These are phyloP conservation scores for Proisotoma minuta DNA, from an alignment of 2,888 invertebrate genomes.

Conservation along the genomic window DNA sequence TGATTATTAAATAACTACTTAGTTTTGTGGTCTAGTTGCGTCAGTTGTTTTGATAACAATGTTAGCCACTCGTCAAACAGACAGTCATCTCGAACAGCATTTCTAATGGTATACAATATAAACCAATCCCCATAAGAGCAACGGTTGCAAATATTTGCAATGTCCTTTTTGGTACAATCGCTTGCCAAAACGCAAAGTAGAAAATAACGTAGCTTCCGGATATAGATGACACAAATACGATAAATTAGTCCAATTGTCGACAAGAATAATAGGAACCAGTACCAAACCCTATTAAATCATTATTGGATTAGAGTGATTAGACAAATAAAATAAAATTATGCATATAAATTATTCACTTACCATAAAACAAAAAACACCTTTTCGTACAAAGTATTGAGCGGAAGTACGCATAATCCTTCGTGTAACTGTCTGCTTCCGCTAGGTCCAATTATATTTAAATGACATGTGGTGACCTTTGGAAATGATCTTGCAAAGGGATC, in stretches of 20 bases:
- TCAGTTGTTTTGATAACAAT: too few species aligned
- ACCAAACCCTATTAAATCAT: slow-evolving; percentile 3
- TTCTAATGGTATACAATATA: not conserved
- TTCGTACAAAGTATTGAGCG: not conserved
- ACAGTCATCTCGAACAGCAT: too few species aligned
- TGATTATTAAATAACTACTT: too few species aligned
- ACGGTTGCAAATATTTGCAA: not conserved
- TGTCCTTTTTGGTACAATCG: too few species aligned
- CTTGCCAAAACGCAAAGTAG: not conserved
- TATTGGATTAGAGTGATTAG: not conserved
- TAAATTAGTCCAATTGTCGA: not conserved
- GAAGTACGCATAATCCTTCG: not conserved
- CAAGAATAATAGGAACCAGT: not conserved
- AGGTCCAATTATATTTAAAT: not conserved
- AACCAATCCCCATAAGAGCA: slow-evolving; percentile 5
- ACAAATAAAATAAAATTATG: not conserved
- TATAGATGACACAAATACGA: not conserved
- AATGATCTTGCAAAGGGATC: not conserved
- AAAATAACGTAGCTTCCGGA: not conserved
- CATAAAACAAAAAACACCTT: not conserved
- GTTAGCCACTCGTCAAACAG: too few species aligned
- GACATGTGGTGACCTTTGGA: not conserved
- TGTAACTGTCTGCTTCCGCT: not conserved
- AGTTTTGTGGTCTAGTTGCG: too few species aligned
- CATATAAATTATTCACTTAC: not conserved